These are phyloP conservation scores for Corythoichthys intestinalis DNA, from an alignment of 2,113 vertebrate species.

Conservation along the genomic window DNA sequence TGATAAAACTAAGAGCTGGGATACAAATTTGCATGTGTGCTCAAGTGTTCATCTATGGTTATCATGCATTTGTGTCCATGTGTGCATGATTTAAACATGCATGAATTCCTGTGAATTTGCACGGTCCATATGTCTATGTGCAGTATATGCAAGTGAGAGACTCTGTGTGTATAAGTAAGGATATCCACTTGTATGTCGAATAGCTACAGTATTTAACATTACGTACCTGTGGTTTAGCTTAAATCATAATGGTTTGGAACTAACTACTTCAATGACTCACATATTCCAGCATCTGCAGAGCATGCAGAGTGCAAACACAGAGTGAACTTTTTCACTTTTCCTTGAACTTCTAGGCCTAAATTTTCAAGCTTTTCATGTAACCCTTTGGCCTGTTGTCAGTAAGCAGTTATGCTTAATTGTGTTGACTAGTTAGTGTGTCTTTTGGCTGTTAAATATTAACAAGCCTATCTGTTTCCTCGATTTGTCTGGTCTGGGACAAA, in stretches of 20 bases:
- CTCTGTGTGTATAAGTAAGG: constrained; percentile 1
- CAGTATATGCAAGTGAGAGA: neutral
- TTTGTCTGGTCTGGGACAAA: constrained; percentile 51
- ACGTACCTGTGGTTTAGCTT: constrained; percentile 39
- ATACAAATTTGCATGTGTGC: constrained; percentile 7
- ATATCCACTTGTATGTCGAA: constrained; percentile 18
- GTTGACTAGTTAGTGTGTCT: constrained; percentile 16
- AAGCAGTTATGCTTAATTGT: neutral
- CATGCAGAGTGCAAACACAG: neutral
- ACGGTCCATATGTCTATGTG: neutral
- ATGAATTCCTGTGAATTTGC: constrained; percentile 1
- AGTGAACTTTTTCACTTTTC: neutral
- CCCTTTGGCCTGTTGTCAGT: too few relatives aligned
- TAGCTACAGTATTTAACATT: neutral
- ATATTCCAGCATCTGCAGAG: constrained; percentile 52
- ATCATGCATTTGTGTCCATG: constrained; percentile 34
- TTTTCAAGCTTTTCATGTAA: neutral
- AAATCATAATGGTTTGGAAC: constrained; percentile 53
- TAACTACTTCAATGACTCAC: constrained; percentile 53
- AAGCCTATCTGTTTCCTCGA: constrained; percentile 50
- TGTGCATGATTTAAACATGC: constrained; percentile 14
- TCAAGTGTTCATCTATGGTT: constrained; percentile 18
- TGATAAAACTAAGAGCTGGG: neutral
- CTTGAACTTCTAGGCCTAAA: too few relatives aligned
- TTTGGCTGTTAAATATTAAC: constrained; percentile 60